These are phyloP conservation scores for Bradypodion ventrale DNA, from an alignment of 2,797 vertebrate species.

Conservation along the genomic window DNA sequence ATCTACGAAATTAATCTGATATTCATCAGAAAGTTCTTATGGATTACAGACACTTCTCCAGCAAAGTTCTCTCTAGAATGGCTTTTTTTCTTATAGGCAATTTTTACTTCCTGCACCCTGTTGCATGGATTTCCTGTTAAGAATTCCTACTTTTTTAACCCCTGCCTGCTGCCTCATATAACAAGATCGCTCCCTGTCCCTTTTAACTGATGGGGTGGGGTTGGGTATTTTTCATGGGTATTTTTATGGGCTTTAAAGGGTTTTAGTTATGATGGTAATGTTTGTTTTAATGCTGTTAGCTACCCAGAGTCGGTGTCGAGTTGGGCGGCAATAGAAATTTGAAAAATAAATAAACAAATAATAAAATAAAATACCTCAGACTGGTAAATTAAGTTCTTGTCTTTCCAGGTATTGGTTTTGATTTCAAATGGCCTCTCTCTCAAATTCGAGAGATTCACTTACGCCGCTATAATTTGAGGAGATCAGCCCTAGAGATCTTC, in stretches of 20 bases:
- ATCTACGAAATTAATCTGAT: background rate
- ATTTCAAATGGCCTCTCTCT: conserved; percentile 96
- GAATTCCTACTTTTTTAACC: background rate
- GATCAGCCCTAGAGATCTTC: conserved; percentile 96
- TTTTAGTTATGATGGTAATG: too few relatives aligned
- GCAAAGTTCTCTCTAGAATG: background rate
- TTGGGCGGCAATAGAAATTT: too few relatives aligned
- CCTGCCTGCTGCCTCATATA: too few relatives aligned
- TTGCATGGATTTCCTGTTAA: background rate
- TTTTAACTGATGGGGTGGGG: too few relatives aligned
- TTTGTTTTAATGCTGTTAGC: too few relatives aligned
- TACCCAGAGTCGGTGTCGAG: too few relatives aligned
- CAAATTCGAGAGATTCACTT: conserved; percentile 95
- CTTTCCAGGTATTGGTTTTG: conserved; percentile 86
- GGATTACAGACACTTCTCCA: background rate
- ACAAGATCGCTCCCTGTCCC: too few relatives aligned
- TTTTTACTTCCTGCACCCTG: background rate
- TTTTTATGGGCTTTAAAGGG: too few relatives aligned
- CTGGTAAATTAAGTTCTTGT: conserved; percentile 45
- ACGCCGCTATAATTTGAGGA: conserved; percentile 91
- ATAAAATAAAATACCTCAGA: background rate
- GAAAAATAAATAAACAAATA: too few relatives aligned
- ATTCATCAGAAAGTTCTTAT: background rate
- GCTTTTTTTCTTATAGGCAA: background rate
- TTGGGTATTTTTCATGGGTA: too few relatives aligned